A percentile compares a stretch with the other conserved stretches of the same genome.
Conservation (phyloP, 2,797 vertebrate genomes). For the Fundulus diaphanus region DNA sequence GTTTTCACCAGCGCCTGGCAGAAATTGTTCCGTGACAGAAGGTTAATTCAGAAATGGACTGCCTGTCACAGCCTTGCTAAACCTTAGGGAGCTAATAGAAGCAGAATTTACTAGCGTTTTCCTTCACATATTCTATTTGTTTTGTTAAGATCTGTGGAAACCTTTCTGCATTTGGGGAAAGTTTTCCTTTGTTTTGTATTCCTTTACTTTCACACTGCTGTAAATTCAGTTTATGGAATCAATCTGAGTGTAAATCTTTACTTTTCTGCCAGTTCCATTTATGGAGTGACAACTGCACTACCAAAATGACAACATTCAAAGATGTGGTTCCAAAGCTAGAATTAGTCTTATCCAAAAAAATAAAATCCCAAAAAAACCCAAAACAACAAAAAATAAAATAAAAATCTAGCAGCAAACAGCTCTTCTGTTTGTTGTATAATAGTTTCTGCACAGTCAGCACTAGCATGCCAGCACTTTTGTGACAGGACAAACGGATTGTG, state of each 20-base stretch:
- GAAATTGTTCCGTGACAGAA: slow-evolving; percentile 4
- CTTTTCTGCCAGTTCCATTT: neutral
- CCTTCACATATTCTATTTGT: neutral
- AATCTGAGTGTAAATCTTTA: neutral
- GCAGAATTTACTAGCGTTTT: neutral
- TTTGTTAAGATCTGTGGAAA: neutral
- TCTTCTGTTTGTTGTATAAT: neutral
- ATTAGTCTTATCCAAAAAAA: neutral
- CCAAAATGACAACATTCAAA: neutral
- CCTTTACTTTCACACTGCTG: neutral
- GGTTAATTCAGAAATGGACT: neutral
- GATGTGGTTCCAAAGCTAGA: neutral
- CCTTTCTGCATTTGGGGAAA: neutral
- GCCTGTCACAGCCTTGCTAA: neutral
- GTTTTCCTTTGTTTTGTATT: neutral
- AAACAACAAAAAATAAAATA: neutral
- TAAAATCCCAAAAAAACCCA: too few relatives aligned
- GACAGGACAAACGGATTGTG: neutral
- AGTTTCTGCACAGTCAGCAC: neutral
- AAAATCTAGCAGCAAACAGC: too few relatives aligned
- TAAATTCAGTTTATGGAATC: neutral
- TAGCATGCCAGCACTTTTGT: neutral
- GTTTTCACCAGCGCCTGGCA: slow-evolving; percentile 3
- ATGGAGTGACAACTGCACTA: neutral
- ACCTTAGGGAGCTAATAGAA: neutral